Percentiles rank a stretch among this genome's conserved stretches.
Conservation (phyloP, 2,797 vertebrate species). For the Artibeus lituratus region DNA sequence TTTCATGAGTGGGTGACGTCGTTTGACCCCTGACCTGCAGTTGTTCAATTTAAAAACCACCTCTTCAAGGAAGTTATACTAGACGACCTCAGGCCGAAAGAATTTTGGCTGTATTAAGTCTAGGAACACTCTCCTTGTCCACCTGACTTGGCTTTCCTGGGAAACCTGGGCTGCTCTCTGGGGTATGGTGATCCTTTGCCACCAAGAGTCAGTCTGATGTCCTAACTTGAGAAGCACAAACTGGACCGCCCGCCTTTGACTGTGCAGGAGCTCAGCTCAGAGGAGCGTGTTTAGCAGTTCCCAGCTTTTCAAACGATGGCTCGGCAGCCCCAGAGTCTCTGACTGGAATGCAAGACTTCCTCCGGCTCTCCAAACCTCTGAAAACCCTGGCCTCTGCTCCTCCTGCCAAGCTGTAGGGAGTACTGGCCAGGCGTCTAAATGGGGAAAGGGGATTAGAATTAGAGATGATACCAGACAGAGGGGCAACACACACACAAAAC, state of each 20-base stretch:
- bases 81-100: not conserved
- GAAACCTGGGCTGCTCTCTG: not conserved
- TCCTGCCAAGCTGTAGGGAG: slow-evolving; percentile 43
- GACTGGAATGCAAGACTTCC: not conserved
- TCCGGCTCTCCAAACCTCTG: not conserved
- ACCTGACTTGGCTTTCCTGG: not conserved
- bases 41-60: slow-evolving; percentile 39
- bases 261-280: not conserved
- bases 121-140: not conserved
- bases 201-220: not conserved
- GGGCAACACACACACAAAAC: not conserved
- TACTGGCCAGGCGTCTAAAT: not conserved
- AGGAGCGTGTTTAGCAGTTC: not conserved
- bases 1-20: slow-evolving; percentile 51
- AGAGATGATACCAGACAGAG: slow-evolving; percentile 59
- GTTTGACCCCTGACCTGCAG: slow-evolving; percentile 9
- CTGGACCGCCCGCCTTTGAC: not conserved
- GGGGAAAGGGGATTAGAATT: slow-evolving; percentile 64
- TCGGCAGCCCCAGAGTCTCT: not conserved
- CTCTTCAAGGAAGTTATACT: not conserved
- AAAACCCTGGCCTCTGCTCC: not conserved
- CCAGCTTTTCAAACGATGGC: not conserved
- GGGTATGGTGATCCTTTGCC: not conserved
- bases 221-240: not conserved
- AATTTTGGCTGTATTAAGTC: not conserved